These are phyloP conservation scores for Platyscapa corneri DNA, from an alignment of 1,140 invertebrate species.

Conservation along the genomic window DNA sequence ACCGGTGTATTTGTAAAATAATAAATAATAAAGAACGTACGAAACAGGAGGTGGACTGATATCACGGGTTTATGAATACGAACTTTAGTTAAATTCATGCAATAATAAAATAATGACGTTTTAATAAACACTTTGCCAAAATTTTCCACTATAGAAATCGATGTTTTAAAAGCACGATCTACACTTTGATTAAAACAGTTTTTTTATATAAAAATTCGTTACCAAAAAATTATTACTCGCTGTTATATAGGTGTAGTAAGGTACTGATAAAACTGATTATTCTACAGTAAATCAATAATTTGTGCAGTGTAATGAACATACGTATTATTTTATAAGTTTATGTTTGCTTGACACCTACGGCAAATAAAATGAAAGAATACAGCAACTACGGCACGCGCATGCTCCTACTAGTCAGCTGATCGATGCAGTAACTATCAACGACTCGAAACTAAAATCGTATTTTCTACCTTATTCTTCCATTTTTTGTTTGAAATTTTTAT, in stretches of 20 bases:
- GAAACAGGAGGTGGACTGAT: too few species aligned
- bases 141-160: neutral
- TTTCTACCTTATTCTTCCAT: neutral
- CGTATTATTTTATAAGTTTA: neutral
- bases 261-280: neutral
- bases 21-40: too few species aligned
- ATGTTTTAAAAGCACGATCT: too few species aligned
- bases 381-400: neutral
- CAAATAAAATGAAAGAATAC: neutral
- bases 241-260: too few species aligned
- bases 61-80: too few species aligned
- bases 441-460: neutral
- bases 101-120: too few species aligned
- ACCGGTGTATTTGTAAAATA: too few species aligned
- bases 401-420: neutral
- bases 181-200: too few species aligned
- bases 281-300: neutral
- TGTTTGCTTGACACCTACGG: neutral
- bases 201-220: neutral
- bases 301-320: neutral
- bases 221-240: neutral
- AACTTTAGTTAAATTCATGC: too few species aligned
- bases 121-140: neutral
- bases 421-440: neutral
- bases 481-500: too few species aligned